These are phyloP conservation scores for Struthidea cinerea DNA, from an alignment of 2,113 vertebrate genomes.

Conservation along the genomic window DNA sequence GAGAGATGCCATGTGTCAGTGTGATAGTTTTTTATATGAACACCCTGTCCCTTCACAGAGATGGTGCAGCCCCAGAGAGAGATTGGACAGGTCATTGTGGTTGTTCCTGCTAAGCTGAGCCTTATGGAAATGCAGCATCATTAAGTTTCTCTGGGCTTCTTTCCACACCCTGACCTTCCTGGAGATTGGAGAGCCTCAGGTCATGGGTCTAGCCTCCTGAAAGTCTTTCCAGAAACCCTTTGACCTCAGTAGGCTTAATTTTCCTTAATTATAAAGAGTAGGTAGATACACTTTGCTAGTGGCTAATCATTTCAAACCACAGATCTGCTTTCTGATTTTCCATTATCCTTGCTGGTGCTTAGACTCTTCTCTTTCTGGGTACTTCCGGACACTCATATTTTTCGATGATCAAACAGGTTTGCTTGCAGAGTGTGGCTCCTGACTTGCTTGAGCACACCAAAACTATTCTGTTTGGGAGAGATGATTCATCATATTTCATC, in stretches of 20 bases:
- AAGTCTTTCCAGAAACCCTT: background rate
- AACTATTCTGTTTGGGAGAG: background rate
- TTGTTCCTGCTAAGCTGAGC: fast-evolving
- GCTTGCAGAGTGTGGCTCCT: background rate
- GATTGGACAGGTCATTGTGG: background rate
- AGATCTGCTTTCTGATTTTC: background rate
- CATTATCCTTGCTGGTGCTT: background rate
- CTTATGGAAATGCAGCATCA: background rate
- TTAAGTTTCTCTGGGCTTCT: background rate
- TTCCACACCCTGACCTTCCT: background rate
- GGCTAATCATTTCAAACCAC: background rate
- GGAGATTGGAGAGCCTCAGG: background rate
- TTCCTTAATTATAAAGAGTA: background rate
- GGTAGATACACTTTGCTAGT: background rate
- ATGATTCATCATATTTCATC: background rate
- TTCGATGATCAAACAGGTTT: background rate
- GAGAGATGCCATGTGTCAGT: background rate
- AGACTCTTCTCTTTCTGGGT: background rate
- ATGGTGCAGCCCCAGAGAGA: background rate
- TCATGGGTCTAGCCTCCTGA: background rate
- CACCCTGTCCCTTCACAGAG: background rate
- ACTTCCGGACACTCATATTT: background rate
- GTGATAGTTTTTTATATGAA: background rate
- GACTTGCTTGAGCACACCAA: background rate
- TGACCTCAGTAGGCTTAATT: background rate